Evolutionary conservation across 2,113 vertebrate species (phyloP).

Genomic region (Crocuta crocuta): DNA sequence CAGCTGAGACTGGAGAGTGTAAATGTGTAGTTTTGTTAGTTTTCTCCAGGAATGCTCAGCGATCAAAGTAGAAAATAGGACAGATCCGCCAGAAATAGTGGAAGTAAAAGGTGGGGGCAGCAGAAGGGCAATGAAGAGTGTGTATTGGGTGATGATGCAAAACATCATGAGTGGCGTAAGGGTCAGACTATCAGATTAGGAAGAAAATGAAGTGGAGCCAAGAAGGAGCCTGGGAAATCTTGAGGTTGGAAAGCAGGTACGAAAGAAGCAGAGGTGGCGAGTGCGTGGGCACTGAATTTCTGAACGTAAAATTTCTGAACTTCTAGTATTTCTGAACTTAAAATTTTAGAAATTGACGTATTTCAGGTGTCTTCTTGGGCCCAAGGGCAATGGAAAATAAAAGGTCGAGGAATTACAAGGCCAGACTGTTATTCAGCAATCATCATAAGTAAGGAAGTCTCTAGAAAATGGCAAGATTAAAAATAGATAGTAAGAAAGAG

Average conservation of each 20-base stretch:
- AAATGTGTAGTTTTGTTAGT: background rate
- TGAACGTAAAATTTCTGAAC: background rate
- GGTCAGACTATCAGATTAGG: background rate
- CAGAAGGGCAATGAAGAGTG: background rate
- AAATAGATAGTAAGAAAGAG: background rate
- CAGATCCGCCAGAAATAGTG: background rate
- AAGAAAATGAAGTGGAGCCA: background rate
- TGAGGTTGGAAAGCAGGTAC: background rate
- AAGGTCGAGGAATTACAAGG: background rate
- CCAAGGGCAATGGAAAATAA: background rate
- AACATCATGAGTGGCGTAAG: background rate
- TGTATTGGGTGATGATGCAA: background rate
- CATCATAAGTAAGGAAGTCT: background rate
- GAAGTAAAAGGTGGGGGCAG: background rate
- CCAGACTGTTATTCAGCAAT: background rate
- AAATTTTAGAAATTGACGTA: background rate
- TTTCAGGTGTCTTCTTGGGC: background rate
- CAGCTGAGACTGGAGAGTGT: background rate
- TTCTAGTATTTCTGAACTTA: background rate
- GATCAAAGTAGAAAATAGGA: background rate
- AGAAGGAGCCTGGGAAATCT: background rate
- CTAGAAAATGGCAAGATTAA: slow-evolving; percentile 34
- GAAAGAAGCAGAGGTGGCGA: background rate
- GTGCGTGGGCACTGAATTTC: background rate
- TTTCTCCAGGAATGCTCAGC: background rate